Base-by-base conservation (phyloP, 2,113 vertebrate genomes). In the Carassius auratus region DNA sequence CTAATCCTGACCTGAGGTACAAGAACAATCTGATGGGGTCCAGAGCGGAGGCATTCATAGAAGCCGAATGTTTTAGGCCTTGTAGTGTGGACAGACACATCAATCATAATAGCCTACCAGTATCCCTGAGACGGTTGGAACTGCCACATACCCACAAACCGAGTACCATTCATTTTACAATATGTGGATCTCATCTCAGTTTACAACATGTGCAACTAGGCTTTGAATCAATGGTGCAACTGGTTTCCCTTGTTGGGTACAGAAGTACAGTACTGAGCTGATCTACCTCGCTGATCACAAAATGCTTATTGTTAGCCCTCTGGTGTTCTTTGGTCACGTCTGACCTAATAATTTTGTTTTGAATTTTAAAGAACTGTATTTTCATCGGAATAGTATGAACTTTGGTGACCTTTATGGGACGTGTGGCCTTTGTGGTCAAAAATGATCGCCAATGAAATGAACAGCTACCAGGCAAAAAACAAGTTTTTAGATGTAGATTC, bases 41-140 rank as follows among this genome's bases (percentile, higher is more conserved):
- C 36, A 42, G n/a, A 68, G 45, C 45, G 13, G 64, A 71, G 77
- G 50, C 68, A 76, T 55, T 68, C 36, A 76, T 52, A 30, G 83
- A 57, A 50, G 61, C 48, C n/a, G 45, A 68, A 48, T 57, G 38
- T 64, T 8, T 62, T 61, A 80, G 75, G 78, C 30, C 57, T 15
- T 79, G 19, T 30, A 71, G 50, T 36, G 42, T 19, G 52, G 62
- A 52, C 12, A 26, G 45, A 30, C 52, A 38, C 13, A 19, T 9
- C 15, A 55, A 66, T 17, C 12, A 59, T 68, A 23, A 48, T 23
- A 68, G 33, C 66, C 55, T 71, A 17, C 74, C 38, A 52, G 55
- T 30, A 81, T 81, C 69, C 69, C 45, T 68, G 77, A 84, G 68
- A 80, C 77, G 26, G 76, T 78, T 36, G 77, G 8, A 80, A 80